Conservation (phyloP, 2,113 vertebrate species). For the Lasiurus borealis region DNA sequence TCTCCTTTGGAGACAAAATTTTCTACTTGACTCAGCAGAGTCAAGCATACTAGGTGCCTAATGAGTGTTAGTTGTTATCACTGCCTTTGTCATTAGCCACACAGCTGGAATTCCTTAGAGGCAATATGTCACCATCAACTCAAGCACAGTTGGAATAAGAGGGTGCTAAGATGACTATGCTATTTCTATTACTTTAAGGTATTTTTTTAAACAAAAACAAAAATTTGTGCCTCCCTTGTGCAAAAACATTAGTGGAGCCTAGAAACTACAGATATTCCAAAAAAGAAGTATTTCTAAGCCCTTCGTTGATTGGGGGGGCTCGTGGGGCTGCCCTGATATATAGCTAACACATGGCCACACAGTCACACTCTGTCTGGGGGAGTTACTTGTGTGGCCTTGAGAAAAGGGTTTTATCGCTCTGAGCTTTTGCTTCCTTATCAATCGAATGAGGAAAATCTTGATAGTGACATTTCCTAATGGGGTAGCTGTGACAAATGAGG, state of each 20-base stretch:
- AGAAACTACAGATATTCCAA: neutral
- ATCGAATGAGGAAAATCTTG: neutral
- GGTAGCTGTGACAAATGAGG: neutral
- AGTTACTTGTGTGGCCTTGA: neutral
- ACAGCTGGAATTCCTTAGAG: conserved; percentile 35
- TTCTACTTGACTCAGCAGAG: neutral
- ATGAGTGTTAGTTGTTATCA: neutral
- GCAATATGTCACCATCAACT: conserved; percentile 28
- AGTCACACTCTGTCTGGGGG: neutral
- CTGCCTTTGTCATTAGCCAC: neutral
- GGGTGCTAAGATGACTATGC: neutral
- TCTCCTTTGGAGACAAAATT: neutral
- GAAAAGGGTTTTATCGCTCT: neutral
- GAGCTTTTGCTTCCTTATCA: neutral
- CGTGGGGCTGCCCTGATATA: neutral
- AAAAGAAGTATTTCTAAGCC: neutral
- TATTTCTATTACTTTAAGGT: neutral
- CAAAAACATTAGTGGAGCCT: neutral
- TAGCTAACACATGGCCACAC: rapidly evolving
- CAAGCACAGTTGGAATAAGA: neutral
- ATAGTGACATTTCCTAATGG: neutral
- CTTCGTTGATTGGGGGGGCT: neutral
- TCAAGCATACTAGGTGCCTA: conserved; percentile 14
- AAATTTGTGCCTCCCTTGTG: neutral
- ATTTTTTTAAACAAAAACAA: conserved; percentile 11